Evolutionary conservation across 2,113 vertebrate species (phyloP).

Genomic region (Laterallus jamaicensis): DNA sequence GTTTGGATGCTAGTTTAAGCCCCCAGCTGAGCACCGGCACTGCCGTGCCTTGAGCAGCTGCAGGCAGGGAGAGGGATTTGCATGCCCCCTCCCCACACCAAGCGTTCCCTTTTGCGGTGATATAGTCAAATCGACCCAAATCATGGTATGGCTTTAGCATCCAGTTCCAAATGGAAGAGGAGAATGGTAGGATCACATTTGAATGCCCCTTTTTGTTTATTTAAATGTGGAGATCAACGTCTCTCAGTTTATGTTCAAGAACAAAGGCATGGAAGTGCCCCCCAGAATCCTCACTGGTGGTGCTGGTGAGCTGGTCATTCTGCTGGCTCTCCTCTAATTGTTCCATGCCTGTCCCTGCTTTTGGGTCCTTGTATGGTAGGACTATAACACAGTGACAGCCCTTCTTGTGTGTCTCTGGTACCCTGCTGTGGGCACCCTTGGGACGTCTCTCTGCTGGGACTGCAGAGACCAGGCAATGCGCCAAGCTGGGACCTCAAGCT

Average conservation of each 20-base stretch:
- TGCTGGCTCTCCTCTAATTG: too few species aligned
- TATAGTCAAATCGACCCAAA: background rate
- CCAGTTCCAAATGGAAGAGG: background rate
- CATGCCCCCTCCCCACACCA: background rate
- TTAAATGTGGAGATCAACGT: conserved; percentile 20
- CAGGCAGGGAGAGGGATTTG: background rate
- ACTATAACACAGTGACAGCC: fast-evolving
- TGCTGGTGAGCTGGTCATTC: background rate
- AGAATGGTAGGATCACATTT: background rate
- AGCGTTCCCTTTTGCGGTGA: background rate
- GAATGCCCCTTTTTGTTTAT: conserved; percentile 13
- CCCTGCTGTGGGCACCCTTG: too few species aligned
- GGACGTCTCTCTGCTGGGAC: background rate
- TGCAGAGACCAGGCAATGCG: fast-evolving
- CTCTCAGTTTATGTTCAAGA: background rate
- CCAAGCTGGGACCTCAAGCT: background rate
- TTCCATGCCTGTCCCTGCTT: background rate
- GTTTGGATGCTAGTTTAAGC: background rate
- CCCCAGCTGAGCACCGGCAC: background rate
- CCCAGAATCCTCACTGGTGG: background rate
- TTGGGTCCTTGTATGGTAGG: fast-evolving
- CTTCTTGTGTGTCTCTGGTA: background rate
- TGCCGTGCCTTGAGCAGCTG: background rate
- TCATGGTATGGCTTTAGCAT: background rate
- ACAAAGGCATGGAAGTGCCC: background rate